A percentile compares a stretch with the other conserved stretches of the same genome.
These are phyloP conservation scores for Plusia festucae DNA, from an alignment of 2,888 invertebrate genomes.

Conservation along the genomic window DNA sequence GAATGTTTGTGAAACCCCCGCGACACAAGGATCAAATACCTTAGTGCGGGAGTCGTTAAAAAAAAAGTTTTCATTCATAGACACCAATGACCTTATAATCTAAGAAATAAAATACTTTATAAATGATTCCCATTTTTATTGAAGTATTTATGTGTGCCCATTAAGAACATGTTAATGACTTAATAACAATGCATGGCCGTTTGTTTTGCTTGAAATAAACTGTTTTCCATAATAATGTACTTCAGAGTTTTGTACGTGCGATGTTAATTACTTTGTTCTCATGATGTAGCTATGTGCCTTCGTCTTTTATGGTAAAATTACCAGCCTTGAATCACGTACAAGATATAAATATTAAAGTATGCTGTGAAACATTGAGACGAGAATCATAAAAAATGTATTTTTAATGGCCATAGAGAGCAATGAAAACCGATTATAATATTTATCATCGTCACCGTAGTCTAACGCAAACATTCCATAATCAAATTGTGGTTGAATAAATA, in stretches of 20 bases:
- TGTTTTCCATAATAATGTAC: conserved; percentile 37
- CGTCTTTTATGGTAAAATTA: conserved; percentile 41
- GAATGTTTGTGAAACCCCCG: too few relatives aligned
- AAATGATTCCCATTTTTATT: conserved; percentile 20
- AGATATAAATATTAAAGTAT: conserved; percentile 23
- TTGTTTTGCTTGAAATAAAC: conserved; percentile 33
- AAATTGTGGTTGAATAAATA: conserved; percentile 1
- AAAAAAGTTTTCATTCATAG: not conserved
- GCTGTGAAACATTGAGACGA: not conserved
- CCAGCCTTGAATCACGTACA: conserved; percentile 19
- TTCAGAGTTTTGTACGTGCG: conserved; percentile 25
- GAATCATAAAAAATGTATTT: not conserved
- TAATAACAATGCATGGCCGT: conserved; percentile 36
- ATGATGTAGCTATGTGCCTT: conserved; percentile 18
- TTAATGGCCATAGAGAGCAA: not conserved
- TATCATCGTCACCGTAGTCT: not conserved
- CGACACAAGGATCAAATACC: too few relatives aligned
- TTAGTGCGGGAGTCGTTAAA: too few relatives aligned
- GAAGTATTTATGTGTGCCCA: conserved; percentile 16
- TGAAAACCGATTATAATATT: not conserved
- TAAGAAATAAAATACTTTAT: conserved; percentile 2
- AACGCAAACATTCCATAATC: not conserved
- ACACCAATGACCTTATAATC: not conserved
- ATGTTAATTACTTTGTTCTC: conserved; percentile 52
- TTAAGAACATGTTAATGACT: conserved; percentile 38